Conservation (phyloP, 2,888 invertebrate genomes). For the Erannis defoliaria region DNA sequence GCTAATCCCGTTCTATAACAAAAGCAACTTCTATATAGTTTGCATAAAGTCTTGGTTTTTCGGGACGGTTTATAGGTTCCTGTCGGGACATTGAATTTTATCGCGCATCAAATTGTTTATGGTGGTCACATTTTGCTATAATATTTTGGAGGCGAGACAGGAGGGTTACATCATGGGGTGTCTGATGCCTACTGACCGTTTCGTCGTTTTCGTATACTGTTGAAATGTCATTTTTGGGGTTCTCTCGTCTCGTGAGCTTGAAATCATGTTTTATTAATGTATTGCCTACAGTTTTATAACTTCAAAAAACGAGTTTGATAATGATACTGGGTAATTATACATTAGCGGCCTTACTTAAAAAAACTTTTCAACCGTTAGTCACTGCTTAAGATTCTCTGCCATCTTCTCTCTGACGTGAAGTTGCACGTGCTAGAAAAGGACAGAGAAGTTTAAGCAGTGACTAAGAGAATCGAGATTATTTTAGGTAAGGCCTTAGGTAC, state of each 20-base stretch:
- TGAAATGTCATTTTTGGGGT: not conserved
- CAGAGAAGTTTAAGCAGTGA: too few relatives aligned
- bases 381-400: too few relatives aligned
- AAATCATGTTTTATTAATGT: too few relatives aligned
- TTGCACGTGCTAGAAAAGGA: too few relatives aligned
- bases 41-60: conserved; percentile 47
- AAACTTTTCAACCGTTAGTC: too few relatives aligned
- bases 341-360: too few relatives aligned
- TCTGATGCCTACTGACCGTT: conserved; percentile 13
- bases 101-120: conserved; percentile 49
- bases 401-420: too few relatives aligned
- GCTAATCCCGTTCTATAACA: conserved; percentile 11
- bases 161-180: conserved; percentile 24
- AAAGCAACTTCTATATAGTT: conserved; percentile 41
- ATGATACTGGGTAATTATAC: too few relatives aligned
- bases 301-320: too few relatives aligned
- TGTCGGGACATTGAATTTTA: conserved; percentile 49
- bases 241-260: not conserved
- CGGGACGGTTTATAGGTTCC: conserved; percentile 46
- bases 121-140: conserved; percentile 41
- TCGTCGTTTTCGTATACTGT: not conserved
- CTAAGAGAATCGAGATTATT: too few relatives aligned
- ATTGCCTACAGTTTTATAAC: too few relatives aligned
- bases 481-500: too few relatives aligned
- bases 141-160: conserved; percentile 25